These are phyloP conservation scores for Oreotrochilus melanogaster DNA, from an alignment of 2,113 vertebrate species.

Conservation along the genomic window DNA sequence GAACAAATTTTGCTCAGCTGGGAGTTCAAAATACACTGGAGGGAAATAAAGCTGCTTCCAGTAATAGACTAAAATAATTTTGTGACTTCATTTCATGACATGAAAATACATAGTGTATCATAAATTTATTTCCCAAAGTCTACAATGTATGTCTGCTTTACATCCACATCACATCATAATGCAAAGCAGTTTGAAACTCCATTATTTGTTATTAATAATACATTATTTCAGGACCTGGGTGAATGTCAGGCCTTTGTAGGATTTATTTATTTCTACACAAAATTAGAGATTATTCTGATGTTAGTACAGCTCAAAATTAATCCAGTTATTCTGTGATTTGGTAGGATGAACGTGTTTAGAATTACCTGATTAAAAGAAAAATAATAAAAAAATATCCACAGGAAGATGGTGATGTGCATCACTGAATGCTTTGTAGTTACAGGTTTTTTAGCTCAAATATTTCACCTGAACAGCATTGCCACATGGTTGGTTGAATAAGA, in stretches of 20 bases:
- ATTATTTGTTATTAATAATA: slow-evolving; percentile 36
- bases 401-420: background rate
- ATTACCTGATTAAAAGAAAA: background rate
- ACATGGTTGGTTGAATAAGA: background rate
- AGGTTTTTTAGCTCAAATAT: background rate
- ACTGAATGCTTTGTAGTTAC: background rate
- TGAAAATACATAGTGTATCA: background rate
- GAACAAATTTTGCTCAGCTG: background rate
- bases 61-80: slow-evolving; percentile 5
- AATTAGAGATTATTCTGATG: background rate
- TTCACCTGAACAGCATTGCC: background rate
- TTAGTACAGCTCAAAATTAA: background rate
- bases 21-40: background rate
- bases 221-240: slow-evolving; percentile 12
- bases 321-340: background rate
- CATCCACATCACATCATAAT: background rate
- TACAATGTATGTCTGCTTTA: slow-evolving; percentile 46
- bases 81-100: slow-evolving; percentile 4
- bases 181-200: background rate
- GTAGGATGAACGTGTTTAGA: background rate
- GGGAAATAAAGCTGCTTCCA: background rate
- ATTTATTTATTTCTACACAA: slow-evolving; percentile 13
- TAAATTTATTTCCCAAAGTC: slow-evolving; percentile 17
- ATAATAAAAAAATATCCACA: background rate
- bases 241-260: background rate